phyloP scores from a whole-genome alignment of 1,140 invertebrate genomes.

The Druon quercuslanigerum region DNA sequence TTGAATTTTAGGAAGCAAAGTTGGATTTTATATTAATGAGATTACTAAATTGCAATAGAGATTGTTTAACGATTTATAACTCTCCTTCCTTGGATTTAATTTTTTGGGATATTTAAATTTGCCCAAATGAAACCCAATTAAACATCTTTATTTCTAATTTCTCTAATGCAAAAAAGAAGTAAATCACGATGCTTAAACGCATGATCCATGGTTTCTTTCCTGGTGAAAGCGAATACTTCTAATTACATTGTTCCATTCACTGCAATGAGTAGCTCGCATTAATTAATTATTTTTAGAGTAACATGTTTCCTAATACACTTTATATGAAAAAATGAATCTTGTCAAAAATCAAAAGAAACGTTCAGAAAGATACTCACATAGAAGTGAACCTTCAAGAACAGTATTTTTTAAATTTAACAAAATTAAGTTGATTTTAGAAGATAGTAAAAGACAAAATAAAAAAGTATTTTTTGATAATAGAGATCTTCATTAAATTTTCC shows the following conservation, averaged over 20 bases:
- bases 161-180: constrained; percentile 44
- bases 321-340: constrained; percentile 16
- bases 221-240: constrained; percentile 67
- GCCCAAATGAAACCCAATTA: not conserved
- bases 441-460: too few relatives aligned
- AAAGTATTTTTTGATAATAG: not conserved
- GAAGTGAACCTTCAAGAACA: too few relatives aligned
- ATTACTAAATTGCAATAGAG: too few relatives aligned
- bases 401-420: too few relatives aligned
- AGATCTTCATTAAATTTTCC: not conserved
- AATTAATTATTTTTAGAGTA: constrained; percentile 33
- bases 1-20: too few relatives aligned
- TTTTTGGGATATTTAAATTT: too few relatives aligned
- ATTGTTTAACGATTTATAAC: too few relatives aligned
- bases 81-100: too few relatives aligned
- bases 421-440: too few relatives aligned
- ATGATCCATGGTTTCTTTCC: constrained; percentile 72
- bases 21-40: too few relatives aligned
- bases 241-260: constrained; percentile 64
- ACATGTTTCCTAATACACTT: constrained; percentile 11
- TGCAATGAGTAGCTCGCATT: constrained; percentile 54
- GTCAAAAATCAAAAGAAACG: constrained; percentile 35
- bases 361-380: not conserved
- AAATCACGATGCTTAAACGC: constrained; percentile 66
- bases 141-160: constrained; percentile 16